Percentiles rank a stretch among this genome's conserved stretches.
phyloP scores from a whole-genome alignment of 2,113 vertebrate genomes.

The Chloropsis hardwickii region DNA sequence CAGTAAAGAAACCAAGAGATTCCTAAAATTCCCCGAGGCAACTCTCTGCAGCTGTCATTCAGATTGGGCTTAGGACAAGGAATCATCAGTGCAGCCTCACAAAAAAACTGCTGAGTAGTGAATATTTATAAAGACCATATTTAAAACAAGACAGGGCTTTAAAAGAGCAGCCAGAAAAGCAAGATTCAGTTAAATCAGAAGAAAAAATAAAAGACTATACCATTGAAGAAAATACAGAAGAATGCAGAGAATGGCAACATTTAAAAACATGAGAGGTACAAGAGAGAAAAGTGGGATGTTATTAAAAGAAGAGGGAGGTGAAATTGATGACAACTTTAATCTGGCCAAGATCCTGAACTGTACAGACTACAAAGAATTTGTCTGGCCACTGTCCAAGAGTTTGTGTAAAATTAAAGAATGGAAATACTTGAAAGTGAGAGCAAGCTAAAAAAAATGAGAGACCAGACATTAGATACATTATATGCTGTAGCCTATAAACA shows the following conservation, averaged over 20 bases:
- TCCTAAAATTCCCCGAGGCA: not conserved
- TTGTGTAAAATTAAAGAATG: slow-evolving; percentile 40
- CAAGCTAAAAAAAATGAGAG: not conserved
- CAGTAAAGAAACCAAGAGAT: not conserved
- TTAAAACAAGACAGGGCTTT: not conserved
- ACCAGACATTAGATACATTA: not conserved
- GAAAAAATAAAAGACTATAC: not conserved
- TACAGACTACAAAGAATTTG: slow-evolving; percentile 15
- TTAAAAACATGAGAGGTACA: not conserved
- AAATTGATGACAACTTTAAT: slow-evolving; percentile 48
- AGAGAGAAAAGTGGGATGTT: not conserved
- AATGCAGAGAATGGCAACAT: not conserved
- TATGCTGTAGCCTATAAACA: not conserved
- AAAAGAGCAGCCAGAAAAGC: not conserved
- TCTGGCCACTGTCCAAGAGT: slow-evolving; percentile 13
- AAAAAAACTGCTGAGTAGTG: not conserved
- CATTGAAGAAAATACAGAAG: not conserved
- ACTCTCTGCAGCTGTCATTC: not conserved
- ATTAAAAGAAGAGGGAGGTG: not conserved
- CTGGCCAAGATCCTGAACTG: slow-evolving; percentile 14
- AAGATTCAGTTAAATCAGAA: not conserved
- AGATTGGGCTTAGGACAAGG: not conserved
- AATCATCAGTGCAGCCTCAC: not conserved
- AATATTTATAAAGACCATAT: not conserved
- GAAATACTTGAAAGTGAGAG: slow-evolving; percentile 14